Evolutionary conservation across 2,888 invertebrate species (phyloP), one percentile per base, ranked within the genome.

Genomic region (Morpho helenor): DNA sequence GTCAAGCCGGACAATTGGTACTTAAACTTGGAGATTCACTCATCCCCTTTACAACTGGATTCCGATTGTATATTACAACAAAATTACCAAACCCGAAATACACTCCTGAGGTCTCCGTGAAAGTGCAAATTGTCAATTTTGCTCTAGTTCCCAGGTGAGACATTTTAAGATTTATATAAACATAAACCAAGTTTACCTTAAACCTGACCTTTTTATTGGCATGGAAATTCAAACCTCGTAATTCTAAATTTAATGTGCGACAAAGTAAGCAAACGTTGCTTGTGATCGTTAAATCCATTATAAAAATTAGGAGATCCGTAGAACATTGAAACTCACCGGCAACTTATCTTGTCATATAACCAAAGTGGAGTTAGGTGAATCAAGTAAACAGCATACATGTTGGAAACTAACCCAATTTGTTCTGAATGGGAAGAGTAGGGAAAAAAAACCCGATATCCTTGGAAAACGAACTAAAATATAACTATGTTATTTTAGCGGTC

Each of bases 11-110:
- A 0, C 92, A 94, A 44, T 69, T 92, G 76, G 94, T 95, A 77
- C 93, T 98, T 2, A 96, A 96, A 69, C 87, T 98, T 50, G 98
- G 98, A 0, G 98, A 98, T 67, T 94, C 95, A 10, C 87, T 96
- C 7, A 94, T 98, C 31, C 97, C 97, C 1, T 96, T 94, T 78
- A 94, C 94, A 67, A 80, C 93, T 0, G 94, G 95, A 55, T 98
- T 97, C 82, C 92, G 94, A 0, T 91, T 98, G 2, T 98, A 94
- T 77, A 94, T 98, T 74, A 98, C 98, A 0, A 97, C 97, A 2
- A 97, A 96, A 77, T 86, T 97, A 57, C 93, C 96, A 0, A 98
- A 98, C 87, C 98, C 98, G 0, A 95, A 95, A 76, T 98, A 96
- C 75, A 93, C 96, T 0, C 98, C 98, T 0, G 98, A 98, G 82